These are phyloP conservation scores for Fundulus diaphanus DNA, from an alignment of 2,797 vertebrate species.

Conservation along the genomic window DNA sequence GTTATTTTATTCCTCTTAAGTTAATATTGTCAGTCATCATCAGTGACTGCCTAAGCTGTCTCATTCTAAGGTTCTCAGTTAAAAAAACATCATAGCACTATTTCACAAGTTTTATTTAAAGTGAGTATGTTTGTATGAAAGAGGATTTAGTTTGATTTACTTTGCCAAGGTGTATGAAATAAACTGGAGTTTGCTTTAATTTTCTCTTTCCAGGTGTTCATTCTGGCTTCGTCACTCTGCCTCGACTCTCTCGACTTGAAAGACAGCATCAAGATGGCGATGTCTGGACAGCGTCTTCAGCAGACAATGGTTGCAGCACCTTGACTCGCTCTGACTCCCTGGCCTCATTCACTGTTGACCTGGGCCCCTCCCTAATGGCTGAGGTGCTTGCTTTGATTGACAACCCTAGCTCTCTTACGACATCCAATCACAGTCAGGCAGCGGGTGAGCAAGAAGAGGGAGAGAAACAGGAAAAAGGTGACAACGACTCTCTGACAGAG, in stretches of 20 bases:
- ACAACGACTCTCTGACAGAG: constrained; percentile 57
- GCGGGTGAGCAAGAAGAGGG: constrained; percentile 35
- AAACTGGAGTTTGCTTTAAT: not conserved
- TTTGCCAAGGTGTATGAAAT: not conserved
- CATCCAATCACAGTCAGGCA: constrained; percentile 33
- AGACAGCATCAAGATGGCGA: constrained; percentile 74
- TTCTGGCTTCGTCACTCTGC: constrained; percentile 91
- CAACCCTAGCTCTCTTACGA: constrained; percentile 73
- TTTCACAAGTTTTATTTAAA: not conserved
- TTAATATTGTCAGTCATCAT: not conserved
- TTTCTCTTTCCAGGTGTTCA: constrained; percentile 81
- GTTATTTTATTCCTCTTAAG: not conserved
- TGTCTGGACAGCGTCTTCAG: constrained; percentile 37
- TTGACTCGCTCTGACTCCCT: constrained; percentile 89
- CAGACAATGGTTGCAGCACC: constrained; percentile 46
- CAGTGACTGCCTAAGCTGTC: not conserved
- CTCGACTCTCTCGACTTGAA: constrained; percentile 83
- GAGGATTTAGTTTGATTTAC: no score
- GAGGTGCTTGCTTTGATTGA: constrained; percentile 91
- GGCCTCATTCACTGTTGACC: constrained; percentile 91
- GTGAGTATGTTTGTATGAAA: not conserved
- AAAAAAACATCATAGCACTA: not conserved
- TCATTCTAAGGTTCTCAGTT: not conserved
- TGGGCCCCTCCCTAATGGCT: constrained; percentile 93
- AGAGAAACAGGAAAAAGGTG: constrained; percentile 41